Percentiles rank a stretch among this genome's conserved stretches.
Conservation (phyloP, 2,113 vertebrate species). For the Recurvirostra avosetta region DNA sequence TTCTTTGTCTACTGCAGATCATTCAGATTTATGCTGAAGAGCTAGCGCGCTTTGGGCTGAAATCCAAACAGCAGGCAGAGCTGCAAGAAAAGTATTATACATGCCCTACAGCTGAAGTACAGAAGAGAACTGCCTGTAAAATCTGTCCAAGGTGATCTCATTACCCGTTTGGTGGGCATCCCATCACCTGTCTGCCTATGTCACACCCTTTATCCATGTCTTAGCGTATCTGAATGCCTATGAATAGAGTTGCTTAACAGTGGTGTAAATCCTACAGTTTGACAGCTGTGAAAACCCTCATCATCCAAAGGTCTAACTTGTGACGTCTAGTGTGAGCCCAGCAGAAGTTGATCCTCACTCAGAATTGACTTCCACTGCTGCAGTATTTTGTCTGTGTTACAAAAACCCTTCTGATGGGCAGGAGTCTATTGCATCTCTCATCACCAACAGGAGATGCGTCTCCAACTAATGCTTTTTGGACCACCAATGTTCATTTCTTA, state of each 20-base stretch:
- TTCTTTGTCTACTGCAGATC: not conserved
- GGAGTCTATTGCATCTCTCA: rapidly evolving
- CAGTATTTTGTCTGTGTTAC: not conserved
- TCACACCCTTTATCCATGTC: not conserved
- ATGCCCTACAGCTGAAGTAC: not conserved
- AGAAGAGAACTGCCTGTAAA: not conserved
- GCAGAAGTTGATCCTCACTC: not conserved
- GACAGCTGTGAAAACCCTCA: not conserved
- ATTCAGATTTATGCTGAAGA: not conserved
- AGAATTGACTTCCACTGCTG: not conserved
- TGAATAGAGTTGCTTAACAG: not conserved
- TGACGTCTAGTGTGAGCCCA: not conserved
- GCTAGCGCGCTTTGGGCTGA: not conserved
- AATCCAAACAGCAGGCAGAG: not conserved
- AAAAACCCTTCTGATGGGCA: not conserved
- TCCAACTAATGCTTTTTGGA: not conserved
- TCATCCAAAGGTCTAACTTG: not conserved
- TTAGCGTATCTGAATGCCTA: not conserved
- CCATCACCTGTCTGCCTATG: not conserved
- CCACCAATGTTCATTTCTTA: not conserved
- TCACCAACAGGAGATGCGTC: not conserved
- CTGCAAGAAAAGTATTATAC: not conserved
- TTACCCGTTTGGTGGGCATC: not conserved
- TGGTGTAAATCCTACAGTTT: not conserved
- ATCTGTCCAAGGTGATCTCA: not conserved